These are phyloP conservation scores for Flexamia atlantica DNA, from an alignment of 2,888 invertebrate genomes.

Conservation along the genomic window DNA sequence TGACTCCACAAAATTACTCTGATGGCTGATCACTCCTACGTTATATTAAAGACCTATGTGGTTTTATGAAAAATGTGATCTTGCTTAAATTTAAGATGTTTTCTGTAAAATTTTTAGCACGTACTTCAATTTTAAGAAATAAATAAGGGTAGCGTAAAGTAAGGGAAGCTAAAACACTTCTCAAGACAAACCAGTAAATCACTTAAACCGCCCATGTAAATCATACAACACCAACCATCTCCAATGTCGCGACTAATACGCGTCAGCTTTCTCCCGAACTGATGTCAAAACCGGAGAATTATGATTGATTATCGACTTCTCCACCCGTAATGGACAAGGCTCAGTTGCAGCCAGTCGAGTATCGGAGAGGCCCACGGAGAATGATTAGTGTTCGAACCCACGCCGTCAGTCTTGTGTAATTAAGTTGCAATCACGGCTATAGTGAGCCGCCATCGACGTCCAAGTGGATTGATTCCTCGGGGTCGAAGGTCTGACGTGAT, in stretches of 20 bases:
- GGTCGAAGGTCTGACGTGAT: constrained; percentile 54
- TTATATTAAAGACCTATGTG: too few relatives aligned
- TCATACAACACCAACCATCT: too few relatives aligned
- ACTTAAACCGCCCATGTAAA: too few relatives aligned
- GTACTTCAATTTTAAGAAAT: too few relatives aligned
- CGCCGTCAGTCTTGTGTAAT: constrained; percentile 37
- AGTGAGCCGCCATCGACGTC: constrained; percentile 33
- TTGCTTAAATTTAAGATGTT: too few relatives aligned
- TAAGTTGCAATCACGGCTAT: constrained; percentile 50
- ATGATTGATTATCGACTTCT: constrained; percentile 27
- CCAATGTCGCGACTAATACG: not conserved
- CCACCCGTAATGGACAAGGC: not conserved
- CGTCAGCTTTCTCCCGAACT: constrained; percentile 9
- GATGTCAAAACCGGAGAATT: constrained; percentile 1
- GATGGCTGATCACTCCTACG: too few relatives aligned
- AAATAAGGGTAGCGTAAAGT: too few relatives aligned
- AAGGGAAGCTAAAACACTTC: too few relatives aligned
- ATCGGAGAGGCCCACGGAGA: constrained; percentile 12
- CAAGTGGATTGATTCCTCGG: constrained; percentile 29
- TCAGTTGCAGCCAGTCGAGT: constrained; percentile 2
- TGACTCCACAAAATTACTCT: too few relatives aligned
- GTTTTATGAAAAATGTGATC: too few relatives aligned
- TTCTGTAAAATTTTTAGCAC: too few relatives aligned
- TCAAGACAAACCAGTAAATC: too few relatives aligned
- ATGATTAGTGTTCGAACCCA: constrained; percentile 37